Evolutionary conservation across 2,797 vertebrate genomes (phyloP), one percentile per base, ranked within the genome.

Genomic region (Spinibarbus caldwelli): DNA sequence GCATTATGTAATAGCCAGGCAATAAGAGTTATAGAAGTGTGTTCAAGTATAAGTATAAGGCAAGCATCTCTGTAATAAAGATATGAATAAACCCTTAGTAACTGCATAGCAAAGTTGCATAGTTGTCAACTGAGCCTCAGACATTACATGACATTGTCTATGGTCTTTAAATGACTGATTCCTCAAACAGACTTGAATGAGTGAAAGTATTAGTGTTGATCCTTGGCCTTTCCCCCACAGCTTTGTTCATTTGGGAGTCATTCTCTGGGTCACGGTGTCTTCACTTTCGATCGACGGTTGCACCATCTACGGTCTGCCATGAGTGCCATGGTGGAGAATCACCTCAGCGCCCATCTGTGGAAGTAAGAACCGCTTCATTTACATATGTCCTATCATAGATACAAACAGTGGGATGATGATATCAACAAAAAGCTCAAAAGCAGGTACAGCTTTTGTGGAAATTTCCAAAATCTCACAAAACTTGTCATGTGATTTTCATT

Each of bases 331-430:
- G 91, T 98, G 92, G 97, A 98, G 90, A 93, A 94, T 87, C 97
- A 98, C 92, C 96, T 97, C 92, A 97, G 95, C 57, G 94, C 96
- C 0, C 97, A 97, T 90, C 94, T 97, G 88, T 98, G 97, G 97
- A 97, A 95, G 97, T 97, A 94, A 95, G 95, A 92, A 43, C 10
- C n/a, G 8, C 26, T 21, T 2, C 29, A 72, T 47, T 83, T 45
- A 66, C 36, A 52, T 71, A 62, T 43, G 59, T 78, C 43, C 82
- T 78, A 31, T 41, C 4, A 11, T 43, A 34, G 15, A 38, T 38
- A 47, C 29, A 54, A 36, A 47, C 75, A 17, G 34, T 26, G 34
- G 10, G 10, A 52, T 78, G 49, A 10, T 52, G 26, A n/a, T 54
- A 11, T 6, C 19, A 54, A 54, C 49, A 54, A 76, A 38, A 54